Evolutionary conservation across 2,888 invertebrate species (phyloP).

Genomic region (Dorcus hopei): DNA sequence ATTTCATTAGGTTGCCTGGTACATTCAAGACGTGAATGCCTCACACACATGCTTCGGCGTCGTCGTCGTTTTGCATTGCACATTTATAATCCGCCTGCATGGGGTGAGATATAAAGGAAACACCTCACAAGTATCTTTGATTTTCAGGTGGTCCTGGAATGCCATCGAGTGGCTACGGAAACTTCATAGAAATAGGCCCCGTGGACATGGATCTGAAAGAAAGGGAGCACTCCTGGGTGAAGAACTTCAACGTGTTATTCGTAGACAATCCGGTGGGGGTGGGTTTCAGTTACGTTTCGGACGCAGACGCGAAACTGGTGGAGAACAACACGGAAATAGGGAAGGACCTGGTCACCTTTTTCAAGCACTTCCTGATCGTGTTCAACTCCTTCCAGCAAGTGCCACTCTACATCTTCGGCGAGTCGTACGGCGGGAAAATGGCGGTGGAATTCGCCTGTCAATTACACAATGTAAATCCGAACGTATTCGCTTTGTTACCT

Average conservation of each 20-base stretch:
- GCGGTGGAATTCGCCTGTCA: constrained; percentile 74
- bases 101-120: no score
- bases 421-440: constrained; percentile 94
- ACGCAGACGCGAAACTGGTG: constrained; percentile 52
- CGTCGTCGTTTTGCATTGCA: no score
- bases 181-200: constrained; percentile 60
- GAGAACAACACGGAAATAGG: constrained; percentile 66
- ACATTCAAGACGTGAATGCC: no score
- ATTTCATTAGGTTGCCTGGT: no score
- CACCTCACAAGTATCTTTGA: no score
- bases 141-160: constrained; percentile 42
- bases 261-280: constrained; percentile 89
- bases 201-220: constrained; percentile 51
- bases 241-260: constrained; percentile 68
- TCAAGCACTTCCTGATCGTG: constrained; percentile 64
- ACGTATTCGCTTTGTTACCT: background rate
- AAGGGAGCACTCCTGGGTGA: constrained; percentile 58
- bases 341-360: constrained; percentile 69
- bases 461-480: constrained; percentile 53
- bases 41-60: no score
- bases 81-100: no score
- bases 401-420: constrained; percentile 81
- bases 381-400: constrained; percentile 69
- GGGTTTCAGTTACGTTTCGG: constrained; percentile 77
- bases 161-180: constrained; percentile 53